phyloP scores from a whole-genome alignment of 2,888 invertebrate genomes.

The Nysson spinosus region DNA sequence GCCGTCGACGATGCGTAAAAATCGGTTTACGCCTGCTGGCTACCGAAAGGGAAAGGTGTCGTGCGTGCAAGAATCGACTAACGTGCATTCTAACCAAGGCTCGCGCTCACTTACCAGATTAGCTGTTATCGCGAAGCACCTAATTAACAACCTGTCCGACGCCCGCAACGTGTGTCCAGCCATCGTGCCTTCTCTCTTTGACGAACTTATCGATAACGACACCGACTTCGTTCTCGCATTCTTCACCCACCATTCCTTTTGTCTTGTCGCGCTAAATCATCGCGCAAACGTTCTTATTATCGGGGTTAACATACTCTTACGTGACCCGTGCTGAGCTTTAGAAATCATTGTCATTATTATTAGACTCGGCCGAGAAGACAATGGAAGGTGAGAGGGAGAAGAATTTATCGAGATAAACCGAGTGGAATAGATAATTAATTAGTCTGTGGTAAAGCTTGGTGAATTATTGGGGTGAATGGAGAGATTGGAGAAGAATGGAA shows the following conservation, averaged over 20 bases:
- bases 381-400: not conserved
- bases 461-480: too few relatives aligned
- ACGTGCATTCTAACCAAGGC: constrained; percentile 18
- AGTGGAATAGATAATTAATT: not conserved
- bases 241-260: not conserved
- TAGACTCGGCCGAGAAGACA: too few relatives aligned
- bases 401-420: too few relatives aligned
- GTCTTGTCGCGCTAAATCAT: constrained; percentile 5
- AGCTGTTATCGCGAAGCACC: constrained; percentile 42
- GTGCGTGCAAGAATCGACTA: constrained; percentile 30
- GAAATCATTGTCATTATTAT: not conserved
- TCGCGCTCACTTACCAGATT: constrained; percentile 30
- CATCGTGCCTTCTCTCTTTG: constrained; percentile 1
- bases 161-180: not conserved
- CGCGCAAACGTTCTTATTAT: constrained; percentile 9
- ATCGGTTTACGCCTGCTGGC: constrained; percentile 56
- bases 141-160: constrained; percentile 49
- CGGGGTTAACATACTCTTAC: constrained; percentile 5
- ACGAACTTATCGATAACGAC: constrained; percentile 22
- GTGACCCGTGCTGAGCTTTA: not conserved
- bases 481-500: too few relatives aligned
- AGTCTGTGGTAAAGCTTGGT: constrained; percentile 14
- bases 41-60: constrained; percentile 66
- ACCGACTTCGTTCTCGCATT: not conserved
- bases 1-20: constrained; percentile 58